Evolutionary conservation across 2,113 vertebrate genomes (phyloP).

Genomic region (Orthochromis indermauri): DNA sequence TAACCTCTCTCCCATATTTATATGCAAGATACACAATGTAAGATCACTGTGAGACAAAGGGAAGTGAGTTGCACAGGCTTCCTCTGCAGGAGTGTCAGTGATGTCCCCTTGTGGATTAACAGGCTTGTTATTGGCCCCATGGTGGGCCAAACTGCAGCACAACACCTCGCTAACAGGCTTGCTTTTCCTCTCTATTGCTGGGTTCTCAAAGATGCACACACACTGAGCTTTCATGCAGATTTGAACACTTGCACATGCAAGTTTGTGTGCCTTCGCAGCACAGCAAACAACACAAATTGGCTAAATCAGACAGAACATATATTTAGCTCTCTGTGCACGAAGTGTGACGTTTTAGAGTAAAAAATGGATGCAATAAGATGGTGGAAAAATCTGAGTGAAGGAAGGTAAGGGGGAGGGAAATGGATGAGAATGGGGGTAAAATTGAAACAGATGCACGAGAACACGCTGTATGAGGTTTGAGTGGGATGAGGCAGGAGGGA

Average conservation of each 20-base stretch:
- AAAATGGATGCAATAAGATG: not conserved
- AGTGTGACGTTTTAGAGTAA: not conserved
- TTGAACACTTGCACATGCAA: not conserved
- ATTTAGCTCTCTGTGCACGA: not conserved
- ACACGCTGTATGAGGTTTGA: not conserved
- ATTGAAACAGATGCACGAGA: not conserved
- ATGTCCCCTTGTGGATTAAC: conserved; percentile 38
- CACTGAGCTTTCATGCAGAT: not conserved
- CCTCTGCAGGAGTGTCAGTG: conserved; percentile 20
- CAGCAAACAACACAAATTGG: not conserved
- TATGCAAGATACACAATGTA: not conserved
- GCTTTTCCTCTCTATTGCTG: conserved; percentile 26
- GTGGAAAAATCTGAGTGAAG: not conserved
- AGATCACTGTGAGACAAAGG: conserved; percentile 20
- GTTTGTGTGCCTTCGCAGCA: not conserved
- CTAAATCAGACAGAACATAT: not conserved
- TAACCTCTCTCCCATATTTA: not conserved
- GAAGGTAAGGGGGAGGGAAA: not conserved
- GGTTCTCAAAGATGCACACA: not conserved
- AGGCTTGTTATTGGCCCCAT: conserved; percentile 42
- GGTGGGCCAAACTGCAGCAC: conserved; percentile 35
- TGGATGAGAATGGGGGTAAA: not conserved
- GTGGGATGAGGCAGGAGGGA: not conserved
- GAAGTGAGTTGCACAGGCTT: not conserved
- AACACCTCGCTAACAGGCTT: conserved; percentile 24